Base-by-base conservation (phyloP, 2,797 vertebrate genomes). In the Hipposideros larvatus region DNA sequence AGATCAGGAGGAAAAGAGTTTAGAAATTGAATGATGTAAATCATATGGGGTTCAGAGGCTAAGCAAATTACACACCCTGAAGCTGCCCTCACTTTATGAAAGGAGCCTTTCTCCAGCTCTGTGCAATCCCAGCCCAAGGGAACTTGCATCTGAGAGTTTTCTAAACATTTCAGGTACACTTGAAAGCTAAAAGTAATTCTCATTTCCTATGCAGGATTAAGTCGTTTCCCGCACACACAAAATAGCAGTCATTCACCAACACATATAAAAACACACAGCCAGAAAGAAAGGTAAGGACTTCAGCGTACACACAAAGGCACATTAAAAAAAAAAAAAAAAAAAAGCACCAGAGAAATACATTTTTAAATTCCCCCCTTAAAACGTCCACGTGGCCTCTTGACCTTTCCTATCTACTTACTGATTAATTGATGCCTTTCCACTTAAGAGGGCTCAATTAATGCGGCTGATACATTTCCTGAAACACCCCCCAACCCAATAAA, bases 121-220 rank as follows among this genome's bases (percentile, higher is more conserved):
- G 98, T 87, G 48, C 98, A 98, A 98, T 98, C 98, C 97, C 97
- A 98, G 98, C 99, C 99, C 98, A 84, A 85, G 99, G 99, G 99
- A 99, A 98, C 97, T 98, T 96, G 98, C 98, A 98, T 99, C 98
- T 99, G 98, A 98, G 98, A 99, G 99, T 98, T 99, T 98, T 98
- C 98, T 99, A 99, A 99, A 99, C 99, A 99, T 98, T 98, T 99
- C 98, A 98, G 98, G 99, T 99, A 98, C 98, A 99, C 99, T 99
- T 99, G 98, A 99, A 99, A 99, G 99, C 98, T 98, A 97, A 98
- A 99, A 98, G 99, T 99, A 99, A 99, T 99, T 98, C 99, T 98
- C 98, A 99, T 99, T 99, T 99, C 99, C 99, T 99, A 98, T 97
- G 98, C 98, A 97, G 98, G 98, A 99, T 99, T 99, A 99, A 98